Evolutionary conservation across 2,797 vertebrate genomes (phyloP).

Genomic region (Notolabrus celidotus): DNA sequence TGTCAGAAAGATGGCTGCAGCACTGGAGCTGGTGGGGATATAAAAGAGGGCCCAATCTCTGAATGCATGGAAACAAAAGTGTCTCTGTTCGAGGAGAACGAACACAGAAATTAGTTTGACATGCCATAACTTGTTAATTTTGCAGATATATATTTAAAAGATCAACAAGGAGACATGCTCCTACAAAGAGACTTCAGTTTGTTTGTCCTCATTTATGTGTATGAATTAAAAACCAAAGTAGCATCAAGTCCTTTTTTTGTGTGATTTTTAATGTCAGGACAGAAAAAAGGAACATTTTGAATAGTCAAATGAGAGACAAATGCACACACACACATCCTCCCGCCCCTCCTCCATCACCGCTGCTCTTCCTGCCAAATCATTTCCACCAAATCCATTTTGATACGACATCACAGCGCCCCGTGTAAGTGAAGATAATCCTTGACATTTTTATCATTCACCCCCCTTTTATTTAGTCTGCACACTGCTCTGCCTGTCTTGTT

Average conservation of each 20-base stretch:
- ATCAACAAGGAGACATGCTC: slow-evolving; percentile 32
- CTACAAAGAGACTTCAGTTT: not conserved
- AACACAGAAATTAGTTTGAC: slow-evolving; percentile 45
- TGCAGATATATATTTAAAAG: slow-evolving; percentile 47
- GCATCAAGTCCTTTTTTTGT: slow-evolving; percentile 7
- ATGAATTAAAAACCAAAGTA: not conserved
- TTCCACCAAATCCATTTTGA: slow-evolving; percentile 82
- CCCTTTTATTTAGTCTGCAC: slow-evolving; percentile 70
- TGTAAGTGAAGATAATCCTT: slow-evolving; percentile 82
- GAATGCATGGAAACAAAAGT: slow-evolving; percentile 46
- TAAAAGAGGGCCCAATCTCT: slow-evolving; percentile 35
- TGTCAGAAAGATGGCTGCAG: slow-evolving; percentile 63
- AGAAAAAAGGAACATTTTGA: slow-evolving; percentile 31
- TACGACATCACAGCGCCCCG: slow-evolving; percentile 79
- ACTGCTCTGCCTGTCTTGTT: slow-evolving; percentile 79
- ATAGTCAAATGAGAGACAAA: slow-evolving; percentile 40
- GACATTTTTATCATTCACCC: slow-evolving; percentile 80
- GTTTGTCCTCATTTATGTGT: not conserved
- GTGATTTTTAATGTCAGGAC: slow-evolving; percentile 40
- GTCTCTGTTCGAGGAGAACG: slow-evolving; percentile 32
- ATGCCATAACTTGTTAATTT: slow-evolving; percentile 23
- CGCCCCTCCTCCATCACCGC: slow-evolving; percentile 34
- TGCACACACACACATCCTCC: slow-evolving; percentile 16
- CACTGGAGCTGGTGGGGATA: slow-evolving; percentile 27
- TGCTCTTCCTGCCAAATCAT: slow-evolving; percentile 78